Evolutionary conservation across 2,797 vertebrate genomes (phyloP).

Genomic region (Dipus sagitta): DNA sequence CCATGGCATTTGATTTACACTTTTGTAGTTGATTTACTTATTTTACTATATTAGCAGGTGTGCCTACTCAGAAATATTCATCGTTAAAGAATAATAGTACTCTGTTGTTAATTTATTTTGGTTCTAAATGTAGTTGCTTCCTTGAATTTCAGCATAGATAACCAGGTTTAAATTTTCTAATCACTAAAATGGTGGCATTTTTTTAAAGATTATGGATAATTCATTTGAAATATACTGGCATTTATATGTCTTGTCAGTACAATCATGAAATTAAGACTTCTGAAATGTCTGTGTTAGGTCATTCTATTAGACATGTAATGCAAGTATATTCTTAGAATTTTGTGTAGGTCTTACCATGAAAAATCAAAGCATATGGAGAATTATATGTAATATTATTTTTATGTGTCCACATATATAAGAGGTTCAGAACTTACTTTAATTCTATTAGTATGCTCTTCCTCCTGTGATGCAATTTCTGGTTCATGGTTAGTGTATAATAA

Average conservation of each 20-base stretch:
- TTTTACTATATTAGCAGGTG: constrained; percentile 93
- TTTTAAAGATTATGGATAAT: constrained; percentile 42
- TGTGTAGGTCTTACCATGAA: background rate
- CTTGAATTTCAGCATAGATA: constrained; percentile 82
- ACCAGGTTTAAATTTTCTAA: constrained; percentile 75
- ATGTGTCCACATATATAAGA: background rate
- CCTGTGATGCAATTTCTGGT: background rate
- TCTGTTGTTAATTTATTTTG: constrained; percentile 84
- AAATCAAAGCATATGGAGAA: constrained; percentile 25
- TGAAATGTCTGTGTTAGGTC: constrained; percentile 41
- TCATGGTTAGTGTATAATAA: constrained; percentile 13
- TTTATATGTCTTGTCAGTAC: constrained; percentile 49
- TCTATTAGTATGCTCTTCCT: constrained; percentile 9
- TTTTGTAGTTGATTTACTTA: constrained; percentile 90
- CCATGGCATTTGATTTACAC: constrained; percentile 89
- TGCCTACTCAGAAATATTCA: constrained; percentile 91
- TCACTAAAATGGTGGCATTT: constrained; percentile 63
- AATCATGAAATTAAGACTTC: constrained; percentile 64
- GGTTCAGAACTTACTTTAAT: constrained; percentile 61
- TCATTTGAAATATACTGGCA: constrained; percentile 63
- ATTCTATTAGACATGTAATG: constrained; percentile 4
- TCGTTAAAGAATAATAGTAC: constrained; percentile 86
- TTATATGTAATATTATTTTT: constrained; percentile 20
- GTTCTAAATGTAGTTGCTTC: constrained; percentile 83
- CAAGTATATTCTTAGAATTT: constrained; percentile 41